phyloP scores from a whole-genome alignment of 2,113 vertebrate genomes.

The Pedetes capensis region DNA sequence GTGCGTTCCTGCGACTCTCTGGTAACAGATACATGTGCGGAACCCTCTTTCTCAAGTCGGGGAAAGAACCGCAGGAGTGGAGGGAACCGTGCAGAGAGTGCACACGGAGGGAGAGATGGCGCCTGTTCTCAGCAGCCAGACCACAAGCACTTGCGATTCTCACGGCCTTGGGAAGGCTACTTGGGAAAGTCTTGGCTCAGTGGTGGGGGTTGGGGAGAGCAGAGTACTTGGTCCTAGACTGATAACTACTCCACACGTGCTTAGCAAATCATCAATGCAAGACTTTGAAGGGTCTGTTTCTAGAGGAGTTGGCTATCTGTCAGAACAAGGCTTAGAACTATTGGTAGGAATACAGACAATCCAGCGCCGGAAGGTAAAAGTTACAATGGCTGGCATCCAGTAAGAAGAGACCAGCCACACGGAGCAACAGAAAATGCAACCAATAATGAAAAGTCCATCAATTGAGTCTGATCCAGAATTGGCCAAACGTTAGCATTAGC shows the following conservation, averaged over 20 bases:
- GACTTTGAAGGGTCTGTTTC: background rate
- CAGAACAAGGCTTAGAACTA: background rate
- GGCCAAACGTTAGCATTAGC: background rate
- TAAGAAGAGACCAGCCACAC: background rate
- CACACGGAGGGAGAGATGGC: background rate
- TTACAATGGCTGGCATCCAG: background rate
- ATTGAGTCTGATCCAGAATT: background rate
- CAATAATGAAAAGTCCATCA: background rate
- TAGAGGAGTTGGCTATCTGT: background rate
- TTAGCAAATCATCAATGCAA: background rate
- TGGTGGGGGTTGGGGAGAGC: no score
- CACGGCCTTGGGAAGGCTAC: fast-evolving
- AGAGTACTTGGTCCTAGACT: background rate
- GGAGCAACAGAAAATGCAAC: background rate
- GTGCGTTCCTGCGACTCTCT: no score
- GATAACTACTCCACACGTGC: background rate
- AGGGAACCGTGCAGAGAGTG: fast-evolving
- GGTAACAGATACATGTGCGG: no score
- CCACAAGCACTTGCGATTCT: no score
- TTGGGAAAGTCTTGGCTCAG: background rate
- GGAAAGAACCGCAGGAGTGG: background rate
- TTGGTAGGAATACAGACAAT: background rate
- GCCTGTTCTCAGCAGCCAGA: background rate
- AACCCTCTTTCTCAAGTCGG: background rate
- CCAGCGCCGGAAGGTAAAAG: background rate